phyloP scores from a whole-genome alignment of 2,113 vertebrate genomes.

The Chloroceryle aenea region DNA sequence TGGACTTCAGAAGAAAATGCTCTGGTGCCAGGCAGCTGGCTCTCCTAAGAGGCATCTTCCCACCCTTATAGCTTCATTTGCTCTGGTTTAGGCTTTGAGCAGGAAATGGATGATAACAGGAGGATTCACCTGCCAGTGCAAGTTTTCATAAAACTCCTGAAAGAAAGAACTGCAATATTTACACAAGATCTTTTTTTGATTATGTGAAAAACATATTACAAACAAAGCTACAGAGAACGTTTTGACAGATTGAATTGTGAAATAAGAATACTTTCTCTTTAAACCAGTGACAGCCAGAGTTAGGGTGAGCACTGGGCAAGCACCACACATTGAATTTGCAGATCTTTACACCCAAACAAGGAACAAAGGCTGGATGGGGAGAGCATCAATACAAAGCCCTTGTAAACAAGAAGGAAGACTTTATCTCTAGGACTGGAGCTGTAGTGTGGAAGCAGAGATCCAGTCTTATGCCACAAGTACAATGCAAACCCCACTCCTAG shows the following conservation, averaged over 20 bases:
- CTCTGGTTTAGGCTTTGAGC: not conserved
- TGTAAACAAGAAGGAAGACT: not conserved
- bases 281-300: not conserved
- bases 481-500: not conserved
- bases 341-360: not conserved
- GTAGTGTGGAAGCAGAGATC: not conserved
- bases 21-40: not conserved
- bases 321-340: not conserved
- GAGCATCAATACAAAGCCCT: not conserved
- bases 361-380: not conserved
- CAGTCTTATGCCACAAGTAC: not conserved
- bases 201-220: not conserved
- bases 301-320: not conserved
- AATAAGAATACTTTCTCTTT: not conserved
- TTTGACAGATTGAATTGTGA: not conserved
- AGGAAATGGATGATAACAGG: not conserved
- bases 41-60: not conserved
- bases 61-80: not conserved
- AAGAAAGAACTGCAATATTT: not conserved
- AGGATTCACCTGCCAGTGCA: not conserved
- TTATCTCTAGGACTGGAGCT: not conserved
- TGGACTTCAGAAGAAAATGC: not conserved
- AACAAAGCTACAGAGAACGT: not conserved
- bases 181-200: not conserved
- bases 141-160: not conserved